Conservation (phyloP, 2,797 vertebrate genomes). For the Tenualosa ilisha region DNA sequence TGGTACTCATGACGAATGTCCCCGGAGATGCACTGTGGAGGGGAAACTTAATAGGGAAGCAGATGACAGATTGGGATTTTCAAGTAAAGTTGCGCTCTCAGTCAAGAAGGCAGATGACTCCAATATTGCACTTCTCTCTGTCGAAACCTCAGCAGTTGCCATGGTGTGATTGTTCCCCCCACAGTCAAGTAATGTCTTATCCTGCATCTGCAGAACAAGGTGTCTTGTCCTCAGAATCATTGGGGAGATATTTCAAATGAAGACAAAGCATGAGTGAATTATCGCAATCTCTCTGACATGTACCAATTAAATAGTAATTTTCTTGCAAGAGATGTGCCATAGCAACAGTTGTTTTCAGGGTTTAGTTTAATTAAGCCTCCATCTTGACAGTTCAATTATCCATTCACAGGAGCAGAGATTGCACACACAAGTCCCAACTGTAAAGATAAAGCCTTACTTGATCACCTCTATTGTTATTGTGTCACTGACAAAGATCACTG, state of each 20-base stretch:
- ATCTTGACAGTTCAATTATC: constrained; percentile 47
- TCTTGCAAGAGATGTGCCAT: constrained; percentile 32
- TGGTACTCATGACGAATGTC: constrained; percentile 47
- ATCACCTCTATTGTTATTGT: background rate
- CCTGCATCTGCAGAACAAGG: constrained; percentile 7
- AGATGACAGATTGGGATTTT: constrained; percentile 65
- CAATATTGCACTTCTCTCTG: constrained; percentile 71
- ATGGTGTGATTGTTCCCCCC: constrained; percentile 32
- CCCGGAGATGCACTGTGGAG: constrained; percentile 29
- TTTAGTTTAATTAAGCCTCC: constrained; percentile 53
- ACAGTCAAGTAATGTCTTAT: constrained; percentile 17
- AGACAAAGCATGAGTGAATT: constrained; percentile 30
- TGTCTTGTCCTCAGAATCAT: background rate
- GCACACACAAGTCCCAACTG: background rate
- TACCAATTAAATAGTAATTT: constrained; percentile 39
- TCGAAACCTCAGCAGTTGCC: constrained; percentile 62
- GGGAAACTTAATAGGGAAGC: constrained; percentile 49
- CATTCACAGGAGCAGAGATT: background rate
- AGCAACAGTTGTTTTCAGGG: constrained; percentile 36
- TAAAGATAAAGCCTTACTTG: background rate
- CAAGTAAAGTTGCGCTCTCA: constrained; percentile 64
- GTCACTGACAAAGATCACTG: background rate
- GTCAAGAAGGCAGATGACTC: constrained; percentile 67
- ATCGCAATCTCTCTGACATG: constrained; percentile 35
- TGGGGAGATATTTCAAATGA: constrained; percentile 21